A percentile compares a stretch with the other conserved stretches of the same genome.
These are phyloP conservation scores for Yponomeuta malinellus DNA, from an alignment of 2,888 invertebrate species.

Conservation along the genomic window DNA sequence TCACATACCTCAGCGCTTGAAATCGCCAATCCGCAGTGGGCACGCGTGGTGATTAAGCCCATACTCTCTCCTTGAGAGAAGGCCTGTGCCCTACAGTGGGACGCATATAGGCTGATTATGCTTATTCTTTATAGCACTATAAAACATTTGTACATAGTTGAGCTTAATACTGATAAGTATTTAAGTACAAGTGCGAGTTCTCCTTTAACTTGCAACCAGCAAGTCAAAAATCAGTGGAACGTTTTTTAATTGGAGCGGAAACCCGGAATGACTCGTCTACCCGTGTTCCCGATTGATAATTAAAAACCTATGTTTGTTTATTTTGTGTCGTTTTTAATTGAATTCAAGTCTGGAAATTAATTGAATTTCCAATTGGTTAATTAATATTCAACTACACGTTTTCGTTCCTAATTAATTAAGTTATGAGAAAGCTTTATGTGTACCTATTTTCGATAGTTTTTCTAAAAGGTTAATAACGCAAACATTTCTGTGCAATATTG, in stretches of 20 bases:
- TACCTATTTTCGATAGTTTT: neutral
- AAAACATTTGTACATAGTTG: too few relatives aligned
- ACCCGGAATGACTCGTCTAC: neutral
- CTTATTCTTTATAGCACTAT: too few relatives aligned
- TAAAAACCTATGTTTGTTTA: neutral
- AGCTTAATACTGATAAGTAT: too few relatives aligned
- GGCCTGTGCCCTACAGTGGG: too few relatives aligned
- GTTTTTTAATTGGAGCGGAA: neutral
- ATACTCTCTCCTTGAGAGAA: too few relatives aligned
- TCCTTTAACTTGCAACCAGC: neutral
- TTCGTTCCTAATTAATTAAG: neutral
- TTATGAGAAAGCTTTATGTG: neutral
- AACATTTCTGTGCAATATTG: too few relatives aligned
- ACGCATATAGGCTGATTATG: too few relatives aligned
- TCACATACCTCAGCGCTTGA: too few relatives aligned
- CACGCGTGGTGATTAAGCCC: too few relatives aligned
- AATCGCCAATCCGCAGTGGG: too few relatives aligned
- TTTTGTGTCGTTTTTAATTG: neutral
- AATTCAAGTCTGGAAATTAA: neutral
- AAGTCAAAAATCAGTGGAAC: neutral
- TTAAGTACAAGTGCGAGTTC: too few relatives aligned
- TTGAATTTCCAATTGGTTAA: neutral
- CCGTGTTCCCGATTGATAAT: slow-evolving; percentile 7
- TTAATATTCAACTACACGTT: neutral
- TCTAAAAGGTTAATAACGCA: too few relatives aligned